Evolutionary conservation across 2,113 vertebrate genomes (phyloP).

Genomic region (Stercorarius parasiticus): DNA sequence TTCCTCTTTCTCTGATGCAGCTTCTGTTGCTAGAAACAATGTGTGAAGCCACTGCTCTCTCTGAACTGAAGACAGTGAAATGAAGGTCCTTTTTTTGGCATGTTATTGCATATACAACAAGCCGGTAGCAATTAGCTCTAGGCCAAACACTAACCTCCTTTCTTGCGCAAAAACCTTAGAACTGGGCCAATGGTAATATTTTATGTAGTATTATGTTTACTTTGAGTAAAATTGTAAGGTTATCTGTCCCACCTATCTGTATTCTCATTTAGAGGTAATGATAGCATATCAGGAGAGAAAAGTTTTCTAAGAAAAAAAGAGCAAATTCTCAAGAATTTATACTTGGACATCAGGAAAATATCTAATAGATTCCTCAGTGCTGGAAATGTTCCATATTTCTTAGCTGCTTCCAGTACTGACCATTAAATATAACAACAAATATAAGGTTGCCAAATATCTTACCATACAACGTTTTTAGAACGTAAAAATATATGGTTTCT

Average conservation of each 20-base stretch:
- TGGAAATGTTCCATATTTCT: background rate
- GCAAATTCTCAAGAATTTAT: background rate
- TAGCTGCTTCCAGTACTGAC: background rate
- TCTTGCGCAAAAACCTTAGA: background rate
- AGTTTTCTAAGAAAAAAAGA: background rate
- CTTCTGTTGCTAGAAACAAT: background rate
- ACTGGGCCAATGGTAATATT: background rate
- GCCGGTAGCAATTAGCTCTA: background rate
- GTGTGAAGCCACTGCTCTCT: background rate
- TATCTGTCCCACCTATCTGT: background rate
- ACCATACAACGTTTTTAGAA: background rate
- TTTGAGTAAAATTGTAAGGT: background rate
- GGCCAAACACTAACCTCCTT: slow-evolving; percentile 4
- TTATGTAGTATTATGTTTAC: background rate
- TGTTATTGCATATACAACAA: background rate
- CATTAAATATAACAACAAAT: background rate
- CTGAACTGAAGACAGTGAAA: background rate
- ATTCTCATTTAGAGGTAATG: background rate
- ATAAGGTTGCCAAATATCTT: background rate
- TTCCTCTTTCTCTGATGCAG: background rate
- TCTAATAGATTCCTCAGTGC: background rate
- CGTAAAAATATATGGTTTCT: background rate
- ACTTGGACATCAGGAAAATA: background rate
- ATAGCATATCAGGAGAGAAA: background rate
- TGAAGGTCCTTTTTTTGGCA: background rate